These are phyloP conservation scores for Homarus americanus DNA, from an alignment of 1,140 invertebrate genomes.

Conservation along the genomic window DNA sequence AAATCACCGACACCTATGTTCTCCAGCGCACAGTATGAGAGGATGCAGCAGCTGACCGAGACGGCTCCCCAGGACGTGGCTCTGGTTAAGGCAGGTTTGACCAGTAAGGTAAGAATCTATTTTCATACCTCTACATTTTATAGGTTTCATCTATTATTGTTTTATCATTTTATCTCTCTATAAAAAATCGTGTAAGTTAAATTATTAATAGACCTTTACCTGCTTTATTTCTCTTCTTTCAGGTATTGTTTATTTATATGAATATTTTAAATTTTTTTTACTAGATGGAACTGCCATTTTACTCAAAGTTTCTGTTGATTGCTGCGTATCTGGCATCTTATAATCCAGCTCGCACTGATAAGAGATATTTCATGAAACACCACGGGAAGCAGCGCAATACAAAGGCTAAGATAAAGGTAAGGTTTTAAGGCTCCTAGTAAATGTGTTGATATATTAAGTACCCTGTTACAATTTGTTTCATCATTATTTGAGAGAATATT, in stretches of 20 bases:
- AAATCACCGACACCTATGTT: too few relatives aligned
- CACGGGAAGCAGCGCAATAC: conserved; percentile 83
- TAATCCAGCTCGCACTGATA: conserved; percentile 90
- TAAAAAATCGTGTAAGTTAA: too few relatives aligned
- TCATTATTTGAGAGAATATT: too few relatives aligned
- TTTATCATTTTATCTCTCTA: too few relatives aligned
- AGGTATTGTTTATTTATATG: background rate
- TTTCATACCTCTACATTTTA: background rate
- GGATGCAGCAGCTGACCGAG: conserved; percentile 81
- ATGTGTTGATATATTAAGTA: too few relatives aligned
- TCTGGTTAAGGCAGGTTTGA: background rate
- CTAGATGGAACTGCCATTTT: conserved; percentile 91
- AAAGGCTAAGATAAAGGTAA: conserved; percentile 81
- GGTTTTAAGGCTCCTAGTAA: background rate
- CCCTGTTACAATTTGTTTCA: too few relatives aligned
- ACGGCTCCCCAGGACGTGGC: background rate
- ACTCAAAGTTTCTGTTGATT: conserved; percentile 92
- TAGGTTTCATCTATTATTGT: too few relatives aligned
- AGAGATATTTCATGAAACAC: conserved; percentile 86
- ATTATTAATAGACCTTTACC: too few relatives aligned
- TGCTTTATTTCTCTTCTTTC: too few relatives aligned
- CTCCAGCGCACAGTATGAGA: conserved; percentile 79
- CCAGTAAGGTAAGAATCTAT: background rate
- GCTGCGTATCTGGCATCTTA: conserved; percentile 94
- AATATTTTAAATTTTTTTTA: too few relatives aligned